Evolutionary conservation across 2,113 vertebrate genomes (phyloP).

Genomic region (Ophthalmolycus amberensis): DNA sequence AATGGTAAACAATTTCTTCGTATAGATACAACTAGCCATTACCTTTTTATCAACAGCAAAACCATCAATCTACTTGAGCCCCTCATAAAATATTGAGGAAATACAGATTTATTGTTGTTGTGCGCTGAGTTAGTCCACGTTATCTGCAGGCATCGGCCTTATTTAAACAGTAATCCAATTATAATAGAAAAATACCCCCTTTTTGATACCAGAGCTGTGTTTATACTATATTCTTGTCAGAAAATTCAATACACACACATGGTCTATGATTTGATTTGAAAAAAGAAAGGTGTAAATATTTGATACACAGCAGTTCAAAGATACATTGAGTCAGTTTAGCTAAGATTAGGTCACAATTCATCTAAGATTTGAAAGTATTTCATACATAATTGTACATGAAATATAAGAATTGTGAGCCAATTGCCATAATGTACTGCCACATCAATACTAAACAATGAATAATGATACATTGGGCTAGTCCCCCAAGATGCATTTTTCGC

Average conservation of each 20-base stretch:
- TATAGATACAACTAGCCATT: not conserved
- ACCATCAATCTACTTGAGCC: not conserved
- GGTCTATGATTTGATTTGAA: not conserved
- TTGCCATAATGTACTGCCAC: not conserved
- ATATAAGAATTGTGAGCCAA: not conserved
- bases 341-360: not conserved
- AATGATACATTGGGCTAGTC: not conserved
- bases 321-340: not conserved
- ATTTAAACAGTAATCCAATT: not conserved
- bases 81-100: not conserved
- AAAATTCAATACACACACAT: not conserved
- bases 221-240: not conserved
- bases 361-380: not conserved
- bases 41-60: not conserved
- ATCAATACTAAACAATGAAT: not conserved
- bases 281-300: not conserved
- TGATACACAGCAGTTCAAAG: not conserved
- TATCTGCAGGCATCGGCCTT: not conserved
- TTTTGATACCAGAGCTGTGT: not conserved
- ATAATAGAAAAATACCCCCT: not conserved
- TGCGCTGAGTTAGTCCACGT: not conserved
- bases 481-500: not conserved
- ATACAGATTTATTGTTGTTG: not conserved
- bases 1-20: constrained; percentile 83
- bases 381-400: not conserved